These are phyloP conservation scores for Macquaria ambigua DNA, from an alignment of 2,113 vertebrate species.

Conservation along the genomic window DNA sequence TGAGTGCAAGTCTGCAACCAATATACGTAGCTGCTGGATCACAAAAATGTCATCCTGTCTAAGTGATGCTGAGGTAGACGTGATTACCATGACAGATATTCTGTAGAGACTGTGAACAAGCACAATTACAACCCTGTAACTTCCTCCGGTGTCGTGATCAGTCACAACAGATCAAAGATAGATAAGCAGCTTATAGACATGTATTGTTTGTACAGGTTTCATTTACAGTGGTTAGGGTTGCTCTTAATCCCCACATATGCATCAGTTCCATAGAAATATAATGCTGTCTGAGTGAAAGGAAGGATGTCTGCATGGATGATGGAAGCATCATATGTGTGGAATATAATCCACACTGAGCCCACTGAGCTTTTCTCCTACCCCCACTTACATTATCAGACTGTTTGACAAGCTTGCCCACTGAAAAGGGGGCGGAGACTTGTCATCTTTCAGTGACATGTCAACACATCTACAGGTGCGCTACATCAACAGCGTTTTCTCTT, in stretches of 20 bases:
- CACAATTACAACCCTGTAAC: neutral
- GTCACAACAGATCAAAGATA: conserved; percentile 7
- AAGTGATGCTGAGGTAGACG: neutral
- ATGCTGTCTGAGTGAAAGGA: neutral
- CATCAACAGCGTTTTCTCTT: conserved; percentile 16
- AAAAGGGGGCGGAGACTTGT: conserved; percentile 1
- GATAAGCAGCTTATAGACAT: conserved; percentile 5
- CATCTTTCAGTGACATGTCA: conserved; percentile 22
- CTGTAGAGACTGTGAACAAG: neutral
- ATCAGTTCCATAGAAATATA: neutral
- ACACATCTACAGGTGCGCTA: conserved; percentile 28
- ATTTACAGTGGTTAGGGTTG: neutral
- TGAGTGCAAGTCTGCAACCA: neutral
- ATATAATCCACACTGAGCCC: neutral
- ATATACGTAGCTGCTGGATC: neutral
- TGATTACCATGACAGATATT: neutral
- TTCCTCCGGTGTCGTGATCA: neutral
- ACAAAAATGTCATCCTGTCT: neutral
- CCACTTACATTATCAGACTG: conserved; percentile 5
- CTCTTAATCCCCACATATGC: conserved; percentile 5
- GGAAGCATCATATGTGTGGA: neutral
- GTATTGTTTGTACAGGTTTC: conserved; percentile 1
- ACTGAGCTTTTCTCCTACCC: neutral
- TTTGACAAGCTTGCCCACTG: conserved; percentile 19
- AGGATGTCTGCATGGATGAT: neutral